Evolutionary conservation across 2,888 invertebrate genomes (phyloP).

Genomic region (Diaprepes abbreviatus): DNA sequence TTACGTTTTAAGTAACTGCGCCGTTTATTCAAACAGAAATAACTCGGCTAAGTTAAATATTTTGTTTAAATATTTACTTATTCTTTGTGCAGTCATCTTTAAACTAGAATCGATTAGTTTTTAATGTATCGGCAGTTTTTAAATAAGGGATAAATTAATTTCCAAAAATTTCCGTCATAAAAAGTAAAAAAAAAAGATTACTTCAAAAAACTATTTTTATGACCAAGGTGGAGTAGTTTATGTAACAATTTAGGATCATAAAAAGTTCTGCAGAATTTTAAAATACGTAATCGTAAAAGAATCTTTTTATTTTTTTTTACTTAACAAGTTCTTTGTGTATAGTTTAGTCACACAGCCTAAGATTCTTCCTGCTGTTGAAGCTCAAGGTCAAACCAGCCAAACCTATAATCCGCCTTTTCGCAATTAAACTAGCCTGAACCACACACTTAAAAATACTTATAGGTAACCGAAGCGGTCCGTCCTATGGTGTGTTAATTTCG

Average conservation of each 20-base stretch:
- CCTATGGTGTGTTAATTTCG: no score
- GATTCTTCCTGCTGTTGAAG: slow-evolving; percentile 11
- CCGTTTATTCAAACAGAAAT: slow-evolving; percentile 11
- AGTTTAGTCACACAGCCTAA: slow-evolving; percentile 6
- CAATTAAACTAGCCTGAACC: background rate
- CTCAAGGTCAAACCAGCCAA: slow-evolving; percentile 13
- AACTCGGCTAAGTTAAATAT: slow-evolving; percentile 4
- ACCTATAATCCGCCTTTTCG: slow-evolving; percentile 14
- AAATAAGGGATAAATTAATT: no score
- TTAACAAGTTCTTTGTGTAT: background rate
- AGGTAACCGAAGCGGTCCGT: background rate
- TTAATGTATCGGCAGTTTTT: no score
- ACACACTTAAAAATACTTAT: slow-evolving; percentile 1
- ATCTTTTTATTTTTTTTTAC: background rate
- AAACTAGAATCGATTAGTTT: background rate
- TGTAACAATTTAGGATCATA: no score
- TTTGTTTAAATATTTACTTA: slow-evolving; percentile 9
- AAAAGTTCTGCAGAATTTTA: no score
- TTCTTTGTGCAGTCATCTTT: background rate
- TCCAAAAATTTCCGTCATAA: no score
- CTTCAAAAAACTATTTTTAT: no score
- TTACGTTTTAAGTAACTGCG: slow-evolving; percentile 11
- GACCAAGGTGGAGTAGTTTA: no score
- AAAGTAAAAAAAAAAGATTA: no score
- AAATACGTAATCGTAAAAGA: background rate